A percentile compares a stretch with the other conserved stretches of the same genome.
These are phyloP conservation scores for Dryomyza anilis DNA, from an alignment of 2,888 invertebrate genomes.

Conservation along the genomic window DNA sequence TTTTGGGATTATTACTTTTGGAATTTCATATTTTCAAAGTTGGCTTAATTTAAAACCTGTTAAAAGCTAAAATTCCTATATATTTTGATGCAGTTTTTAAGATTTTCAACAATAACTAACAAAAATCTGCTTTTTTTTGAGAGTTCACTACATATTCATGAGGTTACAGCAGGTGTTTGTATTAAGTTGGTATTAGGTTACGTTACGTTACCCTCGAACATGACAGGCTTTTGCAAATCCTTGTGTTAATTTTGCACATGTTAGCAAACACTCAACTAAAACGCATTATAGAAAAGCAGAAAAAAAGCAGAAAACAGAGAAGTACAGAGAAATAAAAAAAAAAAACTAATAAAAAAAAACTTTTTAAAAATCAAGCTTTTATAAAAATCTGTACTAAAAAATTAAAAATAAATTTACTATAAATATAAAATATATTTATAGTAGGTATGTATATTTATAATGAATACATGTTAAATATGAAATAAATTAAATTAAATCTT, in stretches of 20 bases:
- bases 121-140: background rate
- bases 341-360: too few relatives aligned
- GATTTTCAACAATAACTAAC: background rate
- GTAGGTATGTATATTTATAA: too few relatives aligned
- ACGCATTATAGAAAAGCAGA: too few relatives aligned
- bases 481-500: too few relatives aligned
- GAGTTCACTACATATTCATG: background rate
- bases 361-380: too few relatives aligned
- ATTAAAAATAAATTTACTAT: background rate
- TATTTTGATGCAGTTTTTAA: background rate
- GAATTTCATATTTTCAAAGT: background rate
- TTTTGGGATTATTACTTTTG: background rate
- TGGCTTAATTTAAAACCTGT: background rate
- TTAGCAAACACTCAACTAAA: slow-evolving; percentile 20
- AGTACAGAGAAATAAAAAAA: too few relatives aligned
- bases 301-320: too few relatives aligned
- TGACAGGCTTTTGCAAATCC: background rate
- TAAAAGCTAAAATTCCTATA: too few relatives aligned
- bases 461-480: too few relatives aligned
- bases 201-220: background rate
- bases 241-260: slow-evolving; percentile 18
- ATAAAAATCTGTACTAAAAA: too few relatives aligned
- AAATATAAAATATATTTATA: too few relatives aligned
- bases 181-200: background rate
- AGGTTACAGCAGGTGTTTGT: background rate